Conservation (phyloP, 2,888 invertebrate genomes). For the Orthosia incerta region DNA sequence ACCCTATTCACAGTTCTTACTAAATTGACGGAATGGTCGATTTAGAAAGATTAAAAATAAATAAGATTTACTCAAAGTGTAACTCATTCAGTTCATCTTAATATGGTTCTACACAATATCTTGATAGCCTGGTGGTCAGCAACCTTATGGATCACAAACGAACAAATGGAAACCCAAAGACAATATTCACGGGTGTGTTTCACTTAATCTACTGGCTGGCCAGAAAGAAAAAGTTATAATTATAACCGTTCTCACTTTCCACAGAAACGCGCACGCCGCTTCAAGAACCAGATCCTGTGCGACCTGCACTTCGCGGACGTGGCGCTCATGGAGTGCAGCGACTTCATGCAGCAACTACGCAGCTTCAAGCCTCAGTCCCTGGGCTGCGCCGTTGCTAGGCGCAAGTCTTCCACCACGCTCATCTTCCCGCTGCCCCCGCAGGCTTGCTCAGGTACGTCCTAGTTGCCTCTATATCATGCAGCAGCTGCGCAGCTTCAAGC, state of each 20-base stretch:
- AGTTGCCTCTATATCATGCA: neutral
- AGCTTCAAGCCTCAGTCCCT: constrained; percentile 98
- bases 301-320: constrained; percentile 99
- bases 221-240: neutral
- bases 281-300: constrained; percentile 98
- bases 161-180: too few species aligned
- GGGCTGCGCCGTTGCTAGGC: constrained; percentile 98
- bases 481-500: constrained; percentile 93
- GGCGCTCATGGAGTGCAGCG: constrained; percentile 98
- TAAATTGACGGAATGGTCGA: neutral
- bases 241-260: constrained; percentile 4
- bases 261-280: constrained; percentile 92
- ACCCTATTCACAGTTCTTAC: neutral
- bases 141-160: too few species aligned
- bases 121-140: too few species aligned
- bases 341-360: constrained; percentile 99
- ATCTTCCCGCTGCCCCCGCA: constrained; percentile 98
- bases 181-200: too few species aligned
- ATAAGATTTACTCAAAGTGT: too few species aligned
- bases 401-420: constrained; percentile 98
- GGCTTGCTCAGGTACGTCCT: constrained; percentile 95
- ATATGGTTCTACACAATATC: too few species aligned
- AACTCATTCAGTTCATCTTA: too few species aligned
- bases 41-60: neutral
- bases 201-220: too few species aligned